Evolutionary conservation across 2,113 vertebrate species (phyloP), one percentile per base, ranked within the genome.

Genomic region (Nanorana parkeri): DNA sequence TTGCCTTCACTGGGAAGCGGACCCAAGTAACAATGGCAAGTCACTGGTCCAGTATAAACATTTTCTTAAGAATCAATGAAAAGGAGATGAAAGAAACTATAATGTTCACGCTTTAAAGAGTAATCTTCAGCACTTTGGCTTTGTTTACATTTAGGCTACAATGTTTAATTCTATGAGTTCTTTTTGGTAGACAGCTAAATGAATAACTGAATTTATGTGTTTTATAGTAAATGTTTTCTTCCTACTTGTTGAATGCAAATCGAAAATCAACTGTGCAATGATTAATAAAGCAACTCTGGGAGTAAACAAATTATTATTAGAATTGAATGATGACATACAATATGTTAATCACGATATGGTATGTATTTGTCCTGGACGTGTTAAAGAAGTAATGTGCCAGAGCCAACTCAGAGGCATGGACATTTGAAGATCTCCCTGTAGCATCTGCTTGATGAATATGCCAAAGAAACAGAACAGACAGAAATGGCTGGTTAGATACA

Each of bases 291-390:
- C 47, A 69, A 26, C 21, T 5, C 23, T 52, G 41, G 23, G 23
- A 52, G 41, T 17, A 51, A 51, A 15, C 3, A 69, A 68, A n/a
- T 13, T 4, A 68, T 52, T 47, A 11, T 60, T 21, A 74, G 17
- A 74, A 73, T 32, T 19, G 29, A 73, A 56, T 73, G 20, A 73
- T 73, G 69, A 73, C n/a, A 32, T 73, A 73, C 69, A 73, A 4
- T 73, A 32, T 58, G 20, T 16, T 36, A 74, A 74, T 58, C n/a
- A 74, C 8, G 71, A 60, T 58, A 60, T 4, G 26, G 54, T 74
- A 60, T 60, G 20, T 36, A 74, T 60, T 58, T 60, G 13, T 17
- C 21, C 11, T 58, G 71, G 28, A 26, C 20, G 23, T 58, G 21
- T 74, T 60, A 74, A 74, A 58, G 5, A 19, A 20, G 7, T 21